Percentiles rank a stretch among this genome's conserved stretches.
Evolutionary conservation across 2,888 invertebrate species (phyloP).

Genomic region (Asteroscopus sphinx): DNA sequence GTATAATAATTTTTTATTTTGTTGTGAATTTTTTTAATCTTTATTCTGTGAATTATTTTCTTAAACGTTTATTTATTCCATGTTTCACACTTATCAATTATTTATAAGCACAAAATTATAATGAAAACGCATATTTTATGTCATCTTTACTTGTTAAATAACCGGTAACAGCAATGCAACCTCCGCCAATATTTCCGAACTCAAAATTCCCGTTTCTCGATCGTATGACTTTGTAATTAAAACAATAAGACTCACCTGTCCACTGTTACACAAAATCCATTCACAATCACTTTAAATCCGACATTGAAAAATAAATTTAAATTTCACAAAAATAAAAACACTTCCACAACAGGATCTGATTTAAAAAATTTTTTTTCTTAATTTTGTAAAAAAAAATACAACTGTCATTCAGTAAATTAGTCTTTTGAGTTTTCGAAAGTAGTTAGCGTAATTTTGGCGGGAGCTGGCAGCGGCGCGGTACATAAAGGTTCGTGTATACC

Average conservation of each 20-base stretch:
- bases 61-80: background rate
- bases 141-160: slow-evolving; percentile 23
- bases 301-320: slow-evolving; percentile 13
- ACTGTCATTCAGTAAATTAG: slow-evolving; percentile 42
- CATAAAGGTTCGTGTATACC: slow-evolving; percentile 22
- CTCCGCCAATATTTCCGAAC: slow-evolving; percentile 33
- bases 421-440: slow-evolving; percentile 54
- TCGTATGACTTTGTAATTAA: slow-evolving; percentile 46
- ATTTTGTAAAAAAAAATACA: slow-evolving; percentile 1
- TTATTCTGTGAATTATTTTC: background rate
- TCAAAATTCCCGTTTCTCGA: slow-evolving; percentile 36
- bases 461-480: slow-evolving; percentile 18
- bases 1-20: no score
- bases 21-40: no score
- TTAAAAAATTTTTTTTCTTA: slow-evolving; percentile 10
- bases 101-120: slow-evolving; percentile 3
- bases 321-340: slow-evolving; percentile 26
- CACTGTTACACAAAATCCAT: slow-evolving; percentile 57
- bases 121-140: slow-evolving; percentile 12
- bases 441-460: slow-evolving; percentile 57
- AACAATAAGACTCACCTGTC: slow-evolving; percentile 53
- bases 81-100: background rate
- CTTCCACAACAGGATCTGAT: slow-evolving; percentile 35
- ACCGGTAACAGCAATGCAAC: slow-evolving; percentile 42
- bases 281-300: slow-evolving; percentile 40